Percentiles rank a stretch among this genome's conserved stretches.
phyloP scores from a whole-genome alignment of 2,113 vertebrate species.

The Myotis brandtii region DNA sequence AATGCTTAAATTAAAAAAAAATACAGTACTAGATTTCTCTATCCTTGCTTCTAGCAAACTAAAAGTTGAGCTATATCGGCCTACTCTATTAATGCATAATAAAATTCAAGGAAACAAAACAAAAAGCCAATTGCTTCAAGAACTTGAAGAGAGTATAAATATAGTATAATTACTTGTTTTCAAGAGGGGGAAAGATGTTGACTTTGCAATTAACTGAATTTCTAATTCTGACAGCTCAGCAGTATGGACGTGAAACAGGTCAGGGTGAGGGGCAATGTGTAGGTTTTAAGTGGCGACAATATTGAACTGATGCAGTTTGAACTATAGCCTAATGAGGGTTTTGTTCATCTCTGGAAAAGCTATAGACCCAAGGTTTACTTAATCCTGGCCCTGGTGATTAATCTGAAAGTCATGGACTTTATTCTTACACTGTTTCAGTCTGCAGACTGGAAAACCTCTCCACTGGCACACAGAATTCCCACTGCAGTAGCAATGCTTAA shows the following conservation, averaged over 20 bases:
- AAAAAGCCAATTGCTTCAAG: constrained; percentile 85
- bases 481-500: constrained; percentile 85
- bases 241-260: constrained; percentile 72
- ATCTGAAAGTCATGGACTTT: constrained; percentile 80
- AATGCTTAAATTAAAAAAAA: constrained; percentile 84
- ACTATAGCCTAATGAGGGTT: constrained; percentile 59
- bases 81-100: constrained; percentile 81
- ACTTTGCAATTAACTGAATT: constrained; percentile 82
- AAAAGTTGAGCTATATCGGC: constrained; percentile 82
- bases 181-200: constrained; percentile 70
- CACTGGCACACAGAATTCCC: constrained; percentile 33
- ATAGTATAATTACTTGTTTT: constrained; percentile 77
- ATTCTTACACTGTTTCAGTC: constrained; percentile 70
- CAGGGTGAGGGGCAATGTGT: neutral
- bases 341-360: constrained; percentile 77
- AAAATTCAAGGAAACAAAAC: constrained; percentile 85
- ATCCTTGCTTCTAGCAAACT: constrained; percentile 83
- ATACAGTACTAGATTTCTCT: constrained; percentile 83
- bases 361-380: constrained; percentile 72
- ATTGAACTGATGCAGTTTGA: constrained; percentile 82
- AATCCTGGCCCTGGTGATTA: constrained; percentile 74
- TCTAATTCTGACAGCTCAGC: constrained; percentile 82
- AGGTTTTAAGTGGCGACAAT: constrained; percentile 73
- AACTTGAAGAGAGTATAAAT: constrained; percentile 84
- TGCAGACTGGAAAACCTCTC: constrained; percentile 69